phyloP scores from a whole-genome alignment of 2,888 invertebrate genomes.

The Drosophila parthenogenetica region DNA sequence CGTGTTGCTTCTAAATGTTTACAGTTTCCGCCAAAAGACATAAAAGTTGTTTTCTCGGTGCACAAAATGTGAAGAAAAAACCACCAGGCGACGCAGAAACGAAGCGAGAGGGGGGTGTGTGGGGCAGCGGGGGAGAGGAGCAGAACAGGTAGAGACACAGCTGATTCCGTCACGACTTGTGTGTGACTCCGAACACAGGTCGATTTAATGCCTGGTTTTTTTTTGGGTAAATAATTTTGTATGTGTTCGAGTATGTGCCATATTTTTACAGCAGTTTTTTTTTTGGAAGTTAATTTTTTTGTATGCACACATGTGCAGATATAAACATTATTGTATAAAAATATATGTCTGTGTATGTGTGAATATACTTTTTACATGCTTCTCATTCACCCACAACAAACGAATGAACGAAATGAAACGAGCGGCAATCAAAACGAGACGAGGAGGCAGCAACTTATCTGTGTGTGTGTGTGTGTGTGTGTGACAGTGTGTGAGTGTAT shows the following conservation, averaged over 20 bases:
- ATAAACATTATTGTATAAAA: slow-evolving; percentile 24
- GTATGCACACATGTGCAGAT: slow-evolving; percentile 4
- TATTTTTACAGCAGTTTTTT: slow-evolving; percentile 55
- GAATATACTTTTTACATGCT: slow-evolving; percentile 63
- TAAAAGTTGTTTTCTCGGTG: slow-evolving; percentile 52
- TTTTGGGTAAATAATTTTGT: slow-evolving; percentile 35
- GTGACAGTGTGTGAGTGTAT: slow-evolving; percentile 54
- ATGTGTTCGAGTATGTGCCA: slow-evolving; percentile 32
- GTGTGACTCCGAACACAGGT: slow-evolving; percentile 7
- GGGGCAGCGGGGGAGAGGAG: background rate
- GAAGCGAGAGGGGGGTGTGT: background rate
- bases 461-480: slow-evolving; percentile 18
- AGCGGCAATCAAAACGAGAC: slow-evolving; percentile 71
- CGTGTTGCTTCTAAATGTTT: slow-evolving; percentile 52
- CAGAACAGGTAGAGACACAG: slow-evolving; percentile 50
- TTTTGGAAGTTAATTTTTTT: slow-evolving; percentile 10
- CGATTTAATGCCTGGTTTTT: slow-evolving; percentile 32
- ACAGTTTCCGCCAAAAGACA: slow-evolving; percentile 69
- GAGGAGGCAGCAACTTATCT: slow-evolving; percentile 45
- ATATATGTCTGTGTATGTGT: slow-evolving; percentile 16
- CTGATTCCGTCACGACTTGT: slow-evolving; percentile 75
- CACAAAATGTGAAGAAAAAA: slow-evolving; percentile 8
- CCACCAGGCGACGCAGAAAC: background rate
- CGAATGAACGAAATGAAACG: slow-evolving; percentile 55
- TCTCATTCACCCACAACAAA: slow-evolving; percentile 74